These are phyloP conservation scores for Phymanthus crucifer DNA, from an alignment of 92 coral and sea anemone species.

Conservation along the genomic window DNA sequence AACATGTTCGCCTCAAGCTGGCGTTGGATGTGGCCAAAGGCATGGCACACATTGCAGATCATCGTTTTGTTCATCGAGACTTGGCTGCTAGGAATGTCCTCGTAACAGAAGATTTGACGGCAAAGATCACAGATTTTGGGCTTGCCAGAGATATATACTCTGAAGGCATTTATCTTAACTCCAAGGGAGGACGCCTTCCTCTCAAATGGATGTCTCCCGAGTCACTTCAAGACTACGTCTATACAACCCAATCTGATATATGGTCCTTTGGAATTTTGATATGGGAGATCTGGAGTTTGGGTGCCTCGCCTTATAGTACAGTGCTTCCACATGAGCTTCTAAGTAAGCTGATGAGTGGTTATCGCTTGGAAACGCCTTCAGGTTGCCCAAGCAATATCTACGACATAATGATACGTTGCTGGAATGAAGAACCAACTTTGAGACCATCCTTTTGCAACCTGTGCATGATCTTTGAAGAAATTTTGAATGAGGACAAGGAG, in stretches of 20 bases:
- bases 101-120: slow-evolving; percentile 36
- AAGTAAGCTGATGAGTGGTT: not conserved
- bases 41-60: slow-evolving; percentile 47
- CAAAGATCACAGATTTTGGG: slow-evolving; percentile 69
- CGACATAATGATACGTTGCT: not conserved
- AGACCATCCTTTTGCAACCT: not conserved
- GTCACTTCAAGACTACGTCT: slow-evolving; percentile 90
- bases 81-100: slow-evolving; percentile 61
- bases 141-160: slow-evolving; percentile 58
- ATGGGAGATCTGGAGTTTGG: slow-evolving; percentile 95
- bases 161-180: slow-evolving; percentile 57
- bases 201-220: slow-evolving; percentile 97
- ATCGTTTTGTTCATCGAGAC: slow-evolving; percentile 58
- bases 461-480: not conserved
- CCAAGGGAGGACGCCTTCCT: slow-evolving; percentile 80
- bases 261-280: slow-evolving; percentile 95
- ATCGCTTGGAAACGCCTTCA: not conserved
- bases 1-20: slow-evolving; percentile 42
- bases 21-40: slow-evolving; percentile 63
- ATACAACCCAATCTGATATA: slow-evolving; percentile 97
- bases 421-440: not conserved
- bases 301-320: slow-evolving; percentile 28
- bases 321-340: slow-evolving; percentile 2
- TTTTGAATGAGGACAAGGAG: too few relatives aligned
- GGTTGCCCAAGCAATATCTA: not conserved